Percentiles rank a stretch among this genome's conserved stretches.
Evolutionary conservation across 2,888 invertebrate species (phyloP).

Genomic region (Adineta ricciae): DNA sequence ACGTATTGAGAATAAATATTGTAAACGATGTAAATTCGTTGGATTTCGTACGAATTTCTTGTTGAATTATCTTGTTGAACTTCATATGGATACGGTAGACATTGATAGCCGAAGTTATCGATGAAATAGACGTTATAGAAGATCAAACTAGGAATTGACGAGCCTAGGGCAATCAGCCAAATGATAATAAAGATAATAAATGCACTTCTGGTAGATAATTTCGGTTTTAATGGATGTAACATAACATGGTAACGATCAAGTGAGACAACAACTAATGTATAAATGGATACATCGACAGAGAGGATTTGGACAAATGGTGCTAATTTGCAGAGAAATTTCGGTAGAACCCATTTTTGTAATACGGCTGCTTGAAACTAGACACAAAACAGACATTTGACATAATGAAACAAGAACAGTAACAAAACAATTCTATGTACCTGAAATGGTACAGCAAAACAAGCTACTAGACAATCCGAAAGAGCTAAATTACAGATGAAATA

Average conservation of each 20-base stretch:
- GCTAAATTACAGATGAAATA: slow-evolving; percentile 76
- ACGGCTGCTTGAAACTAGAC: slow-evolving; percentile 58
- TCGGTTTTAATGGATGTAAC: slow-evolving; percentile 55
- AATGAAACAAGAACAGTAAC: too few species aligned
- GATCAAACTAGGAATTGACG: slow-evolving; percentile 57
- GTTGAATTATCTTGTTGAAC: slow-evolving; percentile 22
- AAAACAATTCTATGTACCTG: too few species aligned
- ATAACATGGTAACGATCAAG: slow-evolving; percentile 64
- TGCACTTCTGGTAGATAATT: slow-evolving; percentile 61
- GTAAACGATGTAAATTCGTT: not conserved
- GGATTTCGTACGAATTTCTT: slow-evolving; percentile 5
- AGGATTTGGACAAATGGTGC: slow-evolving; percentile 76
- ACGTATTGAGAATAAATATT: slow-evolving; percentile 56
- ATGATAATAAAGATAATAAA: slow-evolving; percentile 65
- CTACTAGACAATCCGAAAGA: slow-evolving; percentile 73
- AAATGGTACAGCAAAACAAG: slow-evolving; percentile 73
- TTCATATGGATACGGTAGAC: slow-evolving; percentile 19
- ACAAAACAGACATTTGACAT: not conserved
- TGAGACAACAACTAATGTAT: slow-evolving; percentile 74
- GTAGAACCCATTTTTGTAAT: slow-evolving; percentile 73
- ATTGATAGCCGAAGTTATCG: slow-evolving; percentile 31
- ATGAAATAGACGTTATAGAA: slow-evolving; percentile 38
- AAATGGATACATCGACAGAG: slow-evolving; percentile 76
- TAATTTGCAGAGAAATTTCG: slow-evolving; percentile 74
- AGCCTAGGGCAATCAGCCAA: slow-evolving; percentile 62